A percentile compares a stretch with the other conserved stretches of the same genome.
Evolutionary conservation across 2,797 vertebrate species (phyloP).

Genomic region (Rhadinocentrus ornatus): DNA sequence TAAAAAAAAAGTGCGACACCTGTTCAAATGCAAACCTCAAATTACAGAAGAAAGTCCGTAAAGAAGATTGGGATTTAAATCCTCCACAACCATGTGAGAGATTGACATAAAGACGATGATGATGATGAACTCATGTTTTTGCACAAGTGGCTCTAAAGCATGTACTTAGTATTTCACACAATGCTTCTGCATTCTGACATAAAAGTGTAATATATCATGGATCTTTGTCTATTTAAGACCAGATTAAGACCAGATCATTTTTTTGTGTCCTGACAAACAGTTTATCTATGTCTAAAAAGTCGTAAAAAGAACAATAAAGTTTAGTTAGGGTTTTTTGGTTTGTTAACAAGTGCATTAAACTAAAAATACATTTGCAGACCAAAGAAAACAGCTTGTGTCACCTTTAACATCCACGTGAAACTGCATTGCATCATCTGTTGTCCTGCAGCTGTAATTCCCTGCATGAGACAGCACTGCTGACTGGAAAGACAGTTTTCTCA

Average conservation of each 20-base stretch:
- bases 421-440: conserved; percentile 72
- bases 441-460: conserved; percentile 78
- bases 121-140: too few species aligned
- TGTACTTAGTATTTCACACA: background rate
- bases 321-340: background rate
- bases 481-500: conserved; percentile 76
- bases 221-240: background rate
- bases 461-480: conserved; percentile 72
- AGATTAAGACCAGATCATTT: background rate
- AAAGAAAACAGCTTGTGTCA: conserved; percentile 72
- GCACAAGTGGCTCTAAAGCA: too few species aligned
- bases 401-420: conserved; percentile 87
- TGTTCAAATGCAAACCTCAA: background rate
- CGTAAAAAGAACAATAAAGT: background rate
- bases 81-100: background rate
- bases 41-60: background rate
- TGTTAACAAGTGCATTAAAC: background rate
- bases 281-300: background rate
- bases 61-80: background rate
- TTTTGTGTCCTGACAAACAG: background rate
- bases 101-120: background rate
- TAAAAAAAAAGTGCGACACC: background rate
- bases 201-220: background rate
- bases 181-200: background rate
- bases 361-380: conserved; percentile 3